Evolutionary conservation across 2,797 vertebrate species (phyloP), one percentile per base, ranked within the genome.

Genomic region (Microctenopoma lineatum): DNA sequence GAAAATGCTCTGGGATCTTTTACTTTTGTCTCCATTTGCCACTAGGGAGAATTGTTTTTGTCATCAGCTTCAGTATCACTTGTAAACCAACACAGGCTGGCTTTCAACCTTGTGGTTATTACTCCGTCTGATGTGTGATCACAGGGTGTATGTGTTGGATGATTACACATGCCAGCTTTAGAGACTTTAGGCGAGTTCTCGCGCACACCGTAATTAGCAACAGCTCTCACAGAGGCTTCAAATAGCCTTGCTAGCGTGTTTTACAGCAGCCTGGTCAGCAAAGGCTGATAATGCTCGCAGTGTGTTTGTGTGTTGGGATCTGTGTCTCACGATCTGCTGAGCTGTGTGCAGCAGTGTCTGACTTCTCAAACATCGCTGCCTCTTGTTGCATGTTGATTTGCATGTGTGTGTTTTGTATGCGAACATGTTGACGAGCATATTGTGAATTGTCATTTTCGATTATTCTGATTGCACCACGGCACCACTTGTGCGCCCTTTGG

Each of bases 361-460:
- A 79, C 54, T 15, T 52, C 48, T 59, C 61, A 71, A 59, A 68
- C 72, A 72, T 66, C 70, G 64, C 18, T 1, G 29, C 34, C n/a
- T 70, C 60, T 64, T 51, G 42, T 56, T 65, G 73, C 38, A 64
- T 1, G 1, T 10, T 15, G 44, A 54, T 47, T 29, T 27, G 39
- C 21, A 21, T 66, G 27, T 56, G 59, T 81, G 73, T 45, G 45
- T 66, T 38, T 21, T 38, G 36, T 39, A 58, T 64, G 59, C 51
- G n/a, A 9, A 46, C n/a, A 7, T 45, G 55, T 1, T 2, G 36
- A 66, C 34, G 21, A 73, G 70, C 53, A 62, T 29, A 65, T 61
- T 59, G 72, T 59, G 66, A 69, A 84, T 85, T 84, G 81, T 73
- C 71, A 71, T 71, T 75, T 86, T 87, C 85, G 84, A 87, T 84